Percentiles rank a stretch among this genome's conserved stretches.
Conservation (phyloP, 1,140 invertebrate species). For the Drosophila mayri region DNA sequence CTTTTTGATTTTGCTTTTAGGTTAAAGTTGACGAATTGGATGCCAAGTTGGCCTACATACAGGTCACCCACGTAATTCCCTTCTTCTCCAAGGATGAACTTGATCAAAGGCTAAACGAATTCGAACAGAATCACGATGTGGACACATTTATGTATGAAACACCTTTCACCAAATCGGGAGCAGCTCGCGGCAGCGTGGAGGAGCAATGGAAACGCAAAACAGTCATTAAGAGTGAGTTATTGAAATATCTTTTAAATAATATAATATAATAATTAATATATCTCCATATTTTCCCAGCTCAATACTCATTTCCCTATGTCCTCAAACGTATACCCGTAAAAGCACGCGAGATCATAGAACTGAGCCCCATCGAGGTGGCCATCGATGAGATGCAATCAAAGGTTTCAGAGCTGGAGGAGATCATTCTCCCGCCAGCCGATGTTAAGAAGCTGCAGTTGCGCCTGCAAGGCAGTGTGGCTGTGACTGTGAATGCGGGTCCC, state of each 20-base stretch:
- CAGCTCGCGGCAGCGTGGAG: constrained; percentile 91
- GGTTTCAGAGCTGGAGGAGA: constrained; percentile 93
- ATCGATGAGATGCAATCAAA: constrained; percentile 96
- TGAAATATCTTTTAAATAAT: background rate
- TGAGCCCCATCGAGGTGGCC: constrained; percentile 97
- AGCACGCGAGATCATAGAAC: constrained; percentile 90
- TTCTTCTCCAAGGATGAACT: constrained; percentile 91
- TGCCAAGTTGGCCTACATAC: constrained; percentile 94
- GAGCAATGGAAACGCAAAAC: constrained; percentile 95
- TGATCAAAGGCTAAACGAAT: constrained; percentile 90
- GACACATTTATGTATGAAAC: constrained; percentile 96
- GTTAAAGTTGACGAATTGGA: constrained; percentile 92
- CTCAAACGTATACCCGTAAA: constrained; percentile 94
- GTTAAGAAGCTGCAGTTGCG: constrained; percentile 95
- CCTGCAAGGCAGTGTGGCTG: constrained; percentile 95
- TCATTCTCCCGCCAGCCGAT: constrained; percentile 92
- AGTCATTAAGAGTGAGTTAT: constrained; percentile 90
- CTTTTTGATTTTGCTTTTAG: constrained; percentile 85
- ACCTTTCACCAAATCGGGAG: constrained; percentile 94
- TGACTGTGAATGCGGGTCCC: constrained; percentile 98
- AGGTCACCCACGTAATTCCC: constrained; percentile 94
- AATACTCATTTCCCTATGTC: constrained; percentile 95
- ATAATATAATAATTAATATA: background rate
- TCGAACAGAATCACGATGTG: constrained; percentile 95
- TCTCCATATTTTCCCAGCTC: constrained; percentile 87